Conservation (phyloP, 2,113 vertebrate species). For the Progne subis region DNA sequence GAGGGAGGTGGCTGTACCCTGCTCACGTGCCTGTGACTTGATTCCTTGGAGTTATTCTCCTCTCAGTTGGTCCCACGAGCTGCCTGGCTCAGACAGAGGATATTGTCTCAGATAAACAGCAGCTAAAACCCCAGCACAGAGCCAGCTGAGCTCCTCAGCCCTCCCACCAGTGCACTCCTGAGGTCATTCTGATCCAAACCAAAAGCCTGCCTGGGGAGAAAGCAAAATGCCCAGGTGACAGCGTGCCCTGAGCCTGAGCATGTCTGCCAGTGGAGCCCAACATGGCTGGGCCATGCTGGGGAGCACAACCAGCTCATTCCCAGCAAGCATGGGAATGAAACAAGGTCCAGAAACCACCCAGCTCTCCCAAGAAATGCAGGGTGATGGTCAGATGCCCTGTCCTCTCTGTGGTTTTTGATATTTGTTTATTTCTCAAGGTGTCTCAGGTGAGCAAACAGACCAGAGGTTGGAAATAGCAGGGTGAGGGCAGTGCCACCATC, state of each 20-base stretch:
- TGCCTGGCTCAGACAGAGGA: not conserved
- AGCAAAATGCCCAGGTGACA: not conserved
- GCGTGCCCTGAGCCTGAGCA: not conserved
- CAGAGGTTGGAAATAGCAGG: not conserved
- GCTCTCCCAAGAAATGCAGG: not conserved
- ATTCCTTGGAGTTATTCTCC: not conserved
- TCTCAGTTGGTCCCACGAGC: not conserved
- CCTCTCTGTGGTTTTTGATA: rapidly evolving
- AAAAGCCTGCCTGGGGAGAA: not conserved
- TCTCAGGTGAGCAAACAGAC: not conserved
- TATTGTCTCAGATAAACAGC: not conserved
- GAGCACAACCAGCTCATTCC: not conserved
- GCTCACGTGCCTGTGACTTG: rapidly evolving
- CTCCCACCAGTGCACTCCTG: not conserved
- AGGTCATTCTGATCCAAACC: not conserved
- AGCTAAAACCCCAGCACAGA: rapidly evolving
- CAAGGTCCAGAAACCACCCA: rapidly evolving
- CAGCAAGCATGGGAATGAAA: not conserved
- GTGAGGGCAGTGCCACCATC: rapidly evolving
- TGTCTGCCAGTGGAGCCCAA: not conserved
- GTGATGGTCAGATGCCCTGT: not conserved
- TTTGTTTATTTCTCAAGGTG: rapidly evolving
- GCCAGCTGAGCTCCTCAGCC: not conserved
- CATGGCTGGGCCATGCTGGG: rapidly evolving
- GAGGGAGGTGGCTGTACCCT: not conserved